phyloP scores from a whole-genome alignment of 2,888 invertebrate genomes.

The Drosophila borealis region DNA sequence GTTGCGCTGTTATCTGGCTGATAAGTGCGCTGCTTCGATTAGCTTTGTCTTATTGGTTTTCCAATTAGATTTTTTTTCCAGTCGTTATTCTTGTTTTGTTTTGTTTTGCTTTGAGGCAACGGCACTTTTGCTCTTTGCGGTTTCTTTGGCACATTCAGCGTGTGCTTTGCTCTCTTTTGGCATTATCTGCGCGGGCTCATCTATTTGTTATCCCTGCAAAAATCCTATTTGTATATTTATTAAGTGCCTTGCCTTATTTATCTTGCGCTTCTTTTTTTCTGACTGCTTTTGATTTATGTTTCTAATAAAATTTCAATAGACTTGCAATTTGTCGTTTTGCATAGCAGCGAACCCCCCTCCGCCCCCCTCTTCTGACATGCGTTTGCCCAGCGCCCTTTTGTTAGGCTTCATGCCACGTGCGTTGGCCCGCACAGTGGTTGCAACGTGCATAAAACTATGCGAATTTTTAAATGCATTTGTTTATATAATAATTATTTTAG shows the following conservation, averaged over 20 bases:
- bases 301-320: slow-evolving; percentile 80
- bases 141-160: slow-evolving; percentile 8
- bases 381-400: neutral
- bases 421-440: slow-evolving; percentile 46
- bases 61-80: slow-evolving; percentile 63
- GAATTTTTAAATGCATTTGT: too few species aligned
- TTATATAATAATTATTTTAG: too few species aligned
- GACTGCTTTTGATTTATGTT: slow-evolving; percentile 73
- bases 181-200: slow-evolving; percentile 16
- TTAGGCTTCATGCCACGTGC: slow-evolving; percentile 60
- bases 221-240: slow-evolving; percentile 29
- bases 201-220: slow-evolving; percentile 14
- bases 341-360: slow-evolving; percentile 27
- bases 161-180: slow-evolving; percentile 7
- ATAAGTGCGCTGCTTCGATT: slow-evolving; percentile 61
- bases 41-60: slow-evolving; percentile 67
- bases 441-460: too few species aligned
- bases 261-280: slow-evolving; percentile 9
- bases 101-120: slow-evolving; percentile 44
- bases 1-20: slow-evolving; percentile 54
- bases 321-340: slow-evolving; percentile 77
- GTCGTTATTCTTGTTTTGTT: slow-evolving; percentile 43
- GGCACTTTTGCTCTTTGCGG: slow-evolving; percentile 28
- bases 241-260: slow-evolving; percentile 39
- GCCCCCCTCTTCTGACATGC: neutral